Conservation (phyloP, 2,113 vertebrate genomes). For the Scomber colias region DNA sequence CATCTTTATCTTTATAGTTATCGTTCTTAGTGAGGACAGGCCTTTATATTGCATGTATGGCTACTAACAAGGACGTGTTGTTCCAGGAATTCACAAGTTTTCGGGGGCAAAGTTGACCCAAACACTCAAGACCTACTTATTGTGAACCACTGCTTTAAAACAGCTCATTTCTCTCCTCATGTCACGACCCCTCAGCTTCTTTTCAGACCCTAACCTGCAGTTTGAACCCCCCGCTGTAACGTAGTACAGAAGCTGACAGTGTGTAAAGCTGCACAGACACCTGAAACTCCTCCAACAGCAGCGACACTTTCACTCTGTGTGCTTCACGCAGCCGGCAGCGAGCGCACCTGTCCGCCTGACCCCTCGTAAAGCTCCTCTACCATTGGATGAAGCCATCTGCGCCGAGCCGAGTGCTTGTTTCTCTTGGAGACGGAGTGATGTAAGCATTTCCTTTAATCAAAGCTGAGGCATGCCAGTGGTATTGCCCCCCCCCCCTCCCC, state of each 20-base stretch:
- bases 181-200: neutral
- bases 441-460: slow-evolving; percentile 76
- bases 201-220: neutral
- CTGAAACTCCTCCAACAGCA: slow-evolving; percentile 15
- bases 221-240: too few species aligned
- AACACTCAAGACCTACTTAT: too few species aligned
- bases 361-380: slow-evolving; percentile 27
- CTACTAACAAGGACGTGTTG: too few species aligned
- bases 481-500: slow-evolving; percentile 12
- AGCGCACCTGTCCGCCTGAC: slow-evolving; percentile 60
- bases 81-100: too few species aligned
- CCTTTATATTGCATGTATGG: too few species aligned
- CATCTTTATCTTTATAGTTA: too few species aligned
- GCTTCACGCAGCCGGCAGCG: slow-evolving; percentile 2
- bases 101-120: too few species aligned
- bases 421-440: slow-evolving; percentile 69
- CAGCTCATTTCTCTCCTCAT: neutral
- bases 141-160: too few species aligned
- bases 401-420: slow-evolving; percentile 44
- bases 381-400: slow-evolving; percentile 61
- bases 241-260: neutral
- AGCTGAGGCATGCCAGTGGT: slow-evolving; percentile 66
- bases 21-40: too few species aligned
- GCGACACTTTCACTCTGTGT: neutral
- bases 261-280: slow-evolving; percentile 1